Evolutionary conservation across 2,113 vertebrate genomes (phyloP), one percentile per base, ranked within the genome.

Genomic region (Perccottus glenii): DNA sequence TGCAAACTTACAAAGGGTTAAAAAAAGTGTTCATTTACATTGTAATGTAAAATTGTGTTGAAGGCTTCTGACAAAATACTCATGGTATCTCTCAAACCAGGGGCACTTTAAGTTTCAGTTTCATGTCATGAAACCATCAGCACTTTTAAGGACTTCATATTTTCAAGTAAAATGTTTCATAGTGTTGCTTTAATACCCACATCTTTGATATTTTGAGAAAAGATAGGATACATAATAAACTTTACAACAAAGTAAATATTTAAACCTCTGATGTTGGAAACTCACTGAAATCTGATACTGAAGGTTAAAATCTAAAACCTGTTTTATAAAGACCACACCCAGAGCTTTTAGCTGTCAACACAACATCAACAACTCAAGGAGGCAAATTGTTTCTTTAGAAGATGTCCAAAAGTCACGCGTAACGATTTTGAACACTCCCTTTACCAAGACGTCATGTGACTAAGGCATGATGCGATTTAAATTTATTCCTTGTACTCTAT

Each of bases 291-390:
- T 45, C 38, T 61, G 49, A 73, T 44, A 49, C 14, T 9, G n/a
- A 67, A 60, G 16, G 14, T 43, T 75, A 67, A n/a, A 43, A 77
- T 70, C 82, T 9, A 73, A 83, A 87, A 88, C 81, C 83, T 65
- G 83, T 88, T 82, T 86, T 6, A 77, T 27, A 81, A 53, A 45
- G 42, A 66, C 76, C 78, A 2, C 88, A 44, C 86, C 88, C 73
- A 64, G 61, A 65, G 6, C 52, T 58, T 66, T 60, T 44, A 81
- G 49, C 64, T 61, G 38, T 1, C 14, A 27, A 27, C 19, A 27
- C 19, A 27, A 27, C 19, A 55, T 46, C 50, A 10, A 67, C 27
- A 84, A n/a, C 70, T 85, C 84, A 58, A 70, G 64, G 0, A 64
- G 14, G 11, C 0, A 4, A 49, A 61, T 47, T 11, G 50, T 60